Percentiles rank a stretch among this genome's conserved stretches.
These are phyloP conservation scores for Rousettus madagascariensis DNA, from an alignment of 2,797 vertebrate genomes.

Conservation along the genomic window DNA sequence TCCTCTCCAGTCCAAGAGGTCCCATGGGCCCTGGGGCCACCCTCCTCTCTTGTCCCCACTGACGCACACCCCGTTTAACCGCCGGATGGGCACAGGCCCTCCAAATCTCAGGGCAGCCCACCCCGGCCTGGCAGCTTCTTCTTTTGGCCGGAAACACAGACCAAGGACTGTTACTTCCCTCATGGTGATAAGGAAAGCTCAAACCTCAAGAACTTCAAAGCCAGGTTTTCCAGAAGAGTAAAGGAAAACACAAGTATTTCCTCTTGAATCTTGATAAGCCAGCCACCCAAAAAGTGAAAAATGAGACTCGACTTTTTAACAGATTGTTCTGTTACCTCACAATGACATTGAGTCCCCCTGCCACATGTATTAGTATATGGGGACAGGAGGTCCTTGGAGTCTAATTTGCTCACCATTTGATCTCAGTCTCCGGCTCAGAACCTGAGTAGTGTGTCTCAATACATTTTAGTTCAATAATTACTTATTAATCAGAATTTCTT, in stretches of 20 bases:
- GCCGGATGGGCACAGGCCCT: not conserved
- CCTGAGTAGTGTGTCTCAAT: not conserved
- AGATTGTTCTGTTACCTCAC: not conserved
- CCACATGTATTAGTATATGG: too few relatives aligned
- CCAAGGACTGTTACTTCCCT: conserved; percentile 43
- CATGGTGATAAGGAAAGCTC: conserved; percentile 26
- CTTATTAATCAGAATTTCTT: conserved; percentile 32
- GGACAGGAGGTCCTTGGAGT: not conserved
- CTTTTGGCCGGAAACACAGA: conserved; percentile 59
- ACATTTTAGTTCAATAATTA: not conserved
- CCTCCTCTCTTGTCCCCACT: not conserved
- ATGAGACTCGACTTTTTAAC: not conserved
- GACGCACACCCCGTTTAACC: not conserved
- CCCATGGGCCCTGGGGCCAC: not conserved
- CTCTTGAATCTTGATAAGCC: conserved; percentile 18
- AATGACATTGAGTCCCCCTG: not conserved
- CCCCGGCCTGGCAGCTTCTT: conserved; percentile 12
- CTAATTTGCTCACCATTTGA: not conserved
- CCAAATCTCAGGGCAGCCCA: conserved; percentile 32
- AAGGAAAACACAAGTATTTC: conserved; percentile 17
- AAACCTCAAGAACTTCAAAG: conserved; percentile 43
- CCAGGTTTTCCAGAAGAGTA: not conserved
- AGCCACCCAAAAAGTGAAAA: not conserved
- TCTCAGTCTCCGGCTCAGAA: not conserved
- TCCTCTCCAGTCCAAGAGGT: not conserved